Evolutionary conservation across 2,888 invertebrate genomes (phyloP), one percentile per base, ranked within the genome.

Genomic region (Drosophila emarginata): DNA sequence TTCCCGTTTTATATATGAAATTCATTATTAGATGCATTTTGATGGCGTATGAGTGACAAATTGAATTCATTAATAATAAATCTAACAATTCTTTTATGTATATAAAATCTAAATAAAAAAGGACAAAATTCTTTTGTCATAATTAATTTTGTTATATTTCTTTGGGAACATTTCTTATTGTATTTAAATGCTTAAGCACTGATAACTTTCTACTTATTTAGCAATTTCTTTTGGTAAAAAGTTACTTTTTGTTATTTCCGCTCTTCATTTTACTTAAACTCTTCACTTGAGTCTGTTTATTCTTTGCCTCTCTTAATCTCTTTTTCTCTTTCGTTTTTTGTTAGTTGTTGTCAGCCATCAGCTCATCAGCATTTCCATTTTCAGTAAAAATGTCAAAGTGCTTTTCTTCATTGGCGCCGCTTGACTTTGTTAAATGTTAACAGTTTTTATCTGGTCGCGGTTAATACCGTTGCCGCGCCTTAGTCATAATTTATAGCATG

Each of bases 401-500:
- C 56, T 67, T 39, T 61, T 63, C 28, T 45, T 64, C 75, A 66
- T 71, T 60, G 66, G 62, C 61, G 64, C 72, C 71, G 53, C 64
- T 76, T 76, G 77, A 69, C 74, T 78, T 76, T 62, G 78, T 82
- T 80, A 76, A 83, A 89, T 87, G 87, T 79, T 82, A 88, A 85
- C 88, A 78, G 78, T 72, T 72, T 72, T 81, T 79, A 79, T 82
- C 82, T 80, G 70, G 45, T 56, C 18, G 57, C 76, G 80, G 76
- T 78, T 79, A 87, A 81, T 85, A 76, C 80, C 45, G 77, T 59
- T 69, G 83, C 45, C 21, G 45, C 45, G 45, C 70, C 84, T 80
- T 75, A 77, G 78, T 82, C 80, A 81, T 86, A 87, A 89, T 88
- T 89, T 89, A 88, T 85, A 70, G 76, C 84, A 72, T 71, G 60